A percentile compares a stretch with the other conserved stretches of the same genome.
Evolutionary conservation across 2,113 vertebrate species (phyloP).

Genomic region (Pelobates fuscus): DNA sequence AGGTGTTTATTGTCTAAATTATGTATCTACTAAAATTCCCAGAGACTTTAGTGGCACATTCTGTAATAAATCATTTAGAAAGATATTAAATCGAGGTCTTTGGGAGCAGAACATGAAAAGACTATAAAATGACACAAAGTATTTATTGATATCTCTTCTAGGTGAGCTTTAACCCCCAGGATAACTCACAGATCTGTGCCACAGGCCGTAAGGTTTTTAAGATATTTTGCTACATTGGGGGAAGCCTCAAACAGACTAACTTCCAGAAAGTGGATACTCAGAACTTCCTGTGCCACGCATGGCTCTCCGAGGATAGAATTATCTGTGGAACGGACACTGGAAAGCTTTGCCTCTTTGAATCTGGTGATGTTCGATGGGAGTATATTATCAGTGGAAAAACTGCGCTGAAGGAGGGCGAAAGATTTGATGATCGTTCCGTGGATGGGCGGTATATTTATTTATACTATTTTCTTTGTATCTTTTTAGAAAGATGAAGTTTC

Average conservation of each 20-base stretch:
- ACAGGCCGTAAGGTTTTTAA: slow-evolving; percentile 84
- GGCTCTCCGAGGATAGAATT: slow-evolving; percentile 77
- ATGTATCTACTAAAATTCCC: too few species aligned
- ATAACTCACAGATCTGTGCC: slow-evolving; percentile 83
- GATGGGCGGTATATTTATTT: too few species aligned
- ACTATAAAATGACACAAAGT: too few species aligned
- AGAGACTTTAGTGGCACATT: too few species aligned
- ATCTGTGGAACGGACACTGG: slow-evolving; percentile 84
- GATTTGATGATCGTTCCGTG: too few species aligned
- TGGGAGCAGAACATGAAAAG: too few species aligned
- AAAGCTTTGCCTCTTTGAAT: slow-evolving; percentile 80
- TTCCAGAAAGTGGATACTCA: slow-evolving; percentile 75
- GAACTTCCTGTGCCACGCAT: slow-evolving; percentile 84
- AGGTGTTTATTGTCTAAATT: too few species aligned
- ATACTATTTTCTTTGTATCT: too few species aligned
- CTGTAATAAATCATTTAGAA: too few species aligned
- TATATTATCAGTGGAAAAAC: slow-evolving; percentile 63
- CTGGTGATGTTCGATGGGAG: slow-evolving; percentile 80
- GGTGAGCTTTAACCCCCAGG: slow-evolving; percentile 90
- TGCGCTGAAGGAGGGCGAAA: not conserved
- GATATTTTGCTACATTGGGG: slow-evolving; percentile 80
- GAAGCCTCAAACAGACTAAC: slow-evolving; percentile 81
- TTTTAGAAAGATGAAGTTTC: too few species aligned
- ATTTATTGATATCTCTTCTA: too few species aligned
- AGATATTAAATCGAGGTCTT: too few species aligned